Evolutionary conservation across 2,888 invertebrate genomes (phyloP).

Genomic region (Synergus gifuensis): DNA sequence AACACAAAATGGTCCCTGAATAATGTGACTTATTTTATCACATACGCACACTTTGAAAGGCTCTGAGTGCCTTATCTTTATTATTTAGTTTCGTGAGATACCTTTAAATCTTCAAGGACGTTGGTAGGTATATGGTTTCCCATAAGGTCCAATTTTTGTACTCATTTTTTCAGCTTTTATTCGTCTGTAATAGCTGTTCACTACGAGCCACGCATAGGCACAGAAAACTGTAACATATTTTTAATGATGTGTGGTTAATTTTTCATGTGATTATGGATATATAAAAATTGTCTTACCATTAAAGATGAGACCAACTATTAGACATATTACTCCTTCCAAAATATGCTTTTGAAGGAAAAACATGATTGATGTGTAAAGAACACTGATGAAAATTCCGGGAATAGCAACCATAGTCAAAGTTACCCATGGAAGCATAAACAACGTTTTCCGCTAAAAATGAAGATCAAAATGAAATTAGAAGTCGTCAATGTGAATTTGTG

Average conservation of each 20-base stretch:
- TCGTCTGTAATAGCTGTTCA: conserved; percentile 89
- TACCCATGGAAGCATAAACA: conserved; percentile 92
- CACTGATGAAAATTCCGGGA: conserved; percentile 87
- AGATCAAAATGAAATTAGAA: neutral
- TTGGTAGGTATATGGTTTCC: conserved; percentile 73
- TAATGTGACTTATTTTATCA: neutral
- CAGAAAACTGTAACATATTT: conserved; percentile 83
- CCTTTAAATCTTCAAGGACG: conserved; percentile 64
- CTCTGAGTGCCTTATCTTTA: neutral
- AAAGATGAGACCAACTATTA: conserved; percentile 82
- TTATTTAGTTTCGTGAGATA: neutral
- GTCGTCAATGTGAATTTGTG: neutral
- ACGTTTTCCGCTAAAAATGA: conserved; percentile 85
- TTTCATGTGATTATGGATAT: neutral
- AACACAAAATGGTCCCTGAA: neutral
- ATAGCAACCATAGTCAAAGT: conserved; percentile 89
- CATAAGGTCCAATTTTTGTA: conserved; percentile 72
- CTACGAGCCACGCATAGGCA: conserved; percentile 90
- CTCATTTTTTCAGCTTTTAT: conserved; percentile 78
- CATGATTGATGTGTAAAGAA: conserved; percentile 88
- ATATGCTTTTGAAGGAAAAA: conserved; percentile 83
- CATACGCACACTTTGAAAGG: neutral
- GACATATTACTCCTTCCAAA: conserved; percentile 81
- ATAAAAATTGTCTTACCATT: conserved; percentile 78
- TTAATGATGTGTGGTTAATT: no score